Evolutionary conservation across 37 sponge, comb jelly and placozoan species (phyloP), one percentile per base, ranked within the genome.

Genomic region (Tethya wilhelma): DNA sequence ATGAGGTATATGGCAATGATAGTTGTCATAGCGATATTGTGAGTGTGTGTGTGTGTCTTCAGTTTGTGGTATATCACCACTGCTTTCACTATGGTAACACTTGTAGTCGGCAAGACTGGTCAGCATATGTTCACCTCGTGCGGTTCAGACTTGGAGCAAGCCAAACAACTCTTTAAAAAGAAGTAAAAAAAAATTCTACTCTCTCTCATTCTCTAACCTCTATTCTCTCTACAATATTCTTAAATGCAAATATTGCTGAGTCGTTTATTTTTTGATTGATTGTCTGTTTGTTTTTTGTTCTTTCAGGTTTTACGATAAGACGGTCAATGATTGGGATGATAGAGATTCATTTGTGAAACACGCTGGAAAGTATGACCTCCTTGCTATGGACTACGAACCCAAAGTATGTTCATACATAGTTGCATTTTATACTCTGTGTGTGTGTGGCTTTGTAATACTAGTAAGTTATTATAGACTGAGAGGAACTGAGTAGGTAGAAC

Each of bases 281-380:
- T 9, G 19, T 32, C 36, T 57, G 3, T 41, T 56, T 12, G 5
- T 3, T 2, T 70, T 11, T 63, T 4, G 2, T 33, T 31, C 74
- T 32, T 60, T 31, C 69, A 94, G 95, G 69, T 96, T 96, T 77
- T n/a, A 26, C 17, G 97, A 96, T 59, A 96, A 96, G 84, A 96
- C 97, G 0, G 11, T 69, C 11, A 96, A 96, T 60, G 28, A 46
- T 11, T 96, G 96, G 96, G 84, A 82, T 22, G 87, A 95, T 2
- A 64, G 90, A 64, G 79, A 70, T 0, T 42, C 32, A 56, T 96
- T 96, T 71, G 83, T 85, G 26, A 90, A 93, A 44, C 68, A 67
- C 12, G 58, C 84, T 36, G 94, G 94, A 36, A 96, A 96, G 81
- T 96, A 96, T 67, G 97, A 96, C 72, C 71, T 96, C 25, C 56